These are phyloP conservation scores for Celastrina argiolus DNA, from an alignment of 2,888 invertebrate genomes.

Conservation along the genomic window DNA sequence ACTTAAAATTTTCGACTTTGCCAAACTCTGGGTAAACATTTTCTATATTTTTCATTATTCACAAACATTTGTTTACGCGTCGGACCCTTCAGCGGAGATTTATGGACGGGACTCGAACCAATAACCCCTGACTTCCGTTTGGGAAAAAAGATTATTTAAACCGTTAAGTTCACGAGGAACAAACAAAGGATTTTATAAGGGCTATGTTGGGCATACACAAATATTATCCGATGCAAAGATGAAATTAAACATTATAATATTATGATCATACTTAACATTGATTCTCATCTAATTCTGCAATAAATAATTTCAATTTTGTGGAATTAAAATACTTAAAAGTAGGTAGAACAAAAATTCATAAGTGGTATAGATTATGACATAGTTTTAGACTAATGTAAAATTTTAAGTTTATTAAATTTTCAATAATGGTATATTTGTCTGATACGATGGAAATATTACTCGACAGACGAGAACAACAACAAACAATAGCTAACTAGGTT, in stretches of 20 bases:
- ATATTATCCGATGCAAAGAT: not conserved
- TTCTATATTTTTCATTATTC: conserved; percentile 21
- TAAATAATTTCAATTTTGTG: too few species aligned
- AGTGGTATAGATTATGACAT: too few species aligned
- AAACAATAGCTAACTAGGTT: too few species aligned
- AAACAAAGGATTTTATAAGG: conserved; percentile 10
- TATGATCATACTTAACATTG: too few species aligned
- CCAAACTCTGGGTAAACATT: not conserved
- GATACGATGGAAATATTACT: too few species aligned
- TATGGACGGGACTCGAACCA: conserved; percentile 67
- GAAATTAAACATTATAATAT: not conserved
- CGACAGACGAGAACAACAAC: too few species aligned
- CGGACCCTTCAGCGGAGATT: conserved; percentile 53
- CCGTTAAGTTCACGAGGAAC: conserved; percentile 6
- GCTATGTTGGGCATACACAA: not conserved
- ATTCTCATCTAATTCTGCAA: too few species aligned
- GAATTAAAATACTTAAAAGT: too few species aligned
- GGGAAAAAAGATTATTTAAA: conserved; percentile 15
- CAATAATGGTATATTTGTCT: too few species aligned
- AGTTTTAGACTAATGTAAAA: too few species aligned
- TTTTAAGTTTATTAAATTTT: too few species aligned
- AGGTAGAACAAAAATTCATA: too few species aligned
- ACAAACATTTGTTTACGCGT: conserved; percentile 20
- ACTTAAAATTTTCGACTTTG: conserved; percentile 5
- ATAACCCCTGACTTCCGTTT: conserved; percentile 68